Base-by-base conservation (phyloP, 2,113 vertebrate genomes). In the Hyperopisus bebe region DNA sequence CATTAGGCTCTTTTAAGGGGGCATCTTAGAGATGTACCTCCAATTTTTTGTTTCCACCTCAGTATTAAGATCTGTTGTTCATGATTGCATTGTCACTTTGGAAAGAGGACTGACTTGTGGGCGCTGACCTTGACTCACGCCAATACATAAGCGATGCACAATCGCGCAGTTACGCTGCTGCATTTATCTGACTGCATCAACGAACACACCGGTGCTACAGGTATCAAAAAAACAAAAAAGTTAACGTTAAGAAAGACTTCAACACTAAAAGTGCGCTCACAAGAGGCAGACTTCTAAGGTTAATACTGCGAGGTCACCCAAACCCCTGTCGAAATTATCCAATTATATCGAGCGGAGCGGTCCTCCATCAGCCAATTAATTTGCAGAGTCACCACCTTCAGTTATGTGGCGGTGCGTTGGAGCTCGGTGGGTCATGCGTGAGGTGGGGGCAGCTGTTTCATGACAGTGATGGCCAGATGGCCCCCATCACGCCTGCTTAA, bases 391-490 rank as follows among this genome's bases (percentile, higher is more conserved):
- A 74, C 58, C 27, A 50, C 84, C 84, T 51, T 74, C 27, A 50
- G 58, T 19, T 50, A 44, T 50, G 58, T 5, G 10, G 42, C 2
- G 46, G 27, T 27, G 10, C 11, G 24, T 35, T 9, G 31, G 21
- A 39, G 21, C 47, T 48, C 24, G 39, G 31, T 17, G 42, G 66
- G 90, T 90, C 88, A 87, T 3, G 48, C 21, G 82, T 87, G 39
- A 86, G 66, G 62, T 24, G 31, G 47, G 27, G 77, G 19, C 66
- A 46, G 85, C 89, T 90, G 89, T 46, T 88, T 87, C 47, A 80
- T 31, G 39, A 39, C 48, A 53, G 86, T 44, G 24, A 27, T 39
- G 86, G 17, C 24, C 66, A 89, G 88, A 89, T 44, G 90, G 90
- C 77, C 39, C 62, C 82, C 70, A 48, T 85, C 86, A 50, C 35